A percentile compares a stretch with the other conserved stretches of the same genome.
phyloP scores from a whole-genome alignment of 35 echinoderm and acorn worm species.

The Heliocidaris tuberculata region DNA sequence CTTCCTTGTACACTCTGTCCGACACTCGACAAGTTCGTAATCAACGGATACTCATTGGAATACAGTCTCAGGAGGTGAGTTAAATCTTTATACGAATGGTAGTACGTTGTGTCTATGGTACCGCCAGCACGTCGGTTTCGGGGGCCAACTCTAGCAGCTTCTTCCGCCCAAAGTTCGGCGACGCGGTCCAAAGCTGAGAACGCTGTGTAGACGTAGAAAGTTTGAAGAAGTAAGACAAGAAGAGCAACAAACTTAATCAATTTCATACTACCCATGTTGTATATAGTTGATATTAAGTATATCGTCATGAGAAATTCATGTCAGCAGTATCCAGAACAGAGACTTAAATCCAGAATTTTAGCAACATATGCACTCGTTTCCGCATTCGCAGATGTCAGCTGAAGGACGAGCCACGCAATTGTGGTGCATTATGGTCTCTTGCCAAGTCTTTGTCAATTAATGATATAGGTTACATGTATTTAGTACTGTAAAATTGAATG shows the following conservation, averaged over 20 bases:
- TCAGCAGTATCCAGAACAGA: neutral
- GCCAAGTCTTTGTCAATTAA: neutral
- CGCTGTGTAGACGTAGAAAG: neutral
- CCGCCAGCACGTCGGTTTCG: neutral
- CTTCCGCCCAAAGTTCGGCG: neutral
- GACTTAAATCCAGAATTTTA: neutral
- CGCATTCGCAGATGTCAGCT: neutral
- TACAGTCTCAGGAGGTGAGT: constrained; percentile 54
- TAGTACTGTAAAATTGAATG: neutral
- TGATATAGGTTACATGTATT: neutral
- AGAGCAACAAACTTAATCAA: neutral
- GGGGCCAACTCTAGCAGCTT: neutral
- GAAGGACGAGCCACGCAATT: neutral
- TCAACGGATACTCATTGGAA: constrained; percentile 60
- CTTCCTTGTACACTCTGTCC: constrained; percentile 66
- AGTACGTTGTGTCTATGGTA: constrained; percentile 50
- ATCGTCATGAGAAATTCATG: neutral
- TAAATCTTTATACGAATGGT: constrained; percentile 56
- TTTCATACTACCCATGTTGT: neutral
- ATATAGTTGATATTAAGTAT: neutral
- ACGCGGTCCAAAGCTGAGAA: neutral
- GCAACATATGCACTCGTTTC: neutral
- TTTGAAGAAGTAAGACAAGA: neutral
- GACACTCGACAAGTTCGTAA: constrained; percentile 70
- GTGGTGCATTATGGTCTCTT: neutral